phyloP scores from a whole-genome alignment of 1,140 invertebrate species.

The Bursaphelenchus mucronatus region DNA sequence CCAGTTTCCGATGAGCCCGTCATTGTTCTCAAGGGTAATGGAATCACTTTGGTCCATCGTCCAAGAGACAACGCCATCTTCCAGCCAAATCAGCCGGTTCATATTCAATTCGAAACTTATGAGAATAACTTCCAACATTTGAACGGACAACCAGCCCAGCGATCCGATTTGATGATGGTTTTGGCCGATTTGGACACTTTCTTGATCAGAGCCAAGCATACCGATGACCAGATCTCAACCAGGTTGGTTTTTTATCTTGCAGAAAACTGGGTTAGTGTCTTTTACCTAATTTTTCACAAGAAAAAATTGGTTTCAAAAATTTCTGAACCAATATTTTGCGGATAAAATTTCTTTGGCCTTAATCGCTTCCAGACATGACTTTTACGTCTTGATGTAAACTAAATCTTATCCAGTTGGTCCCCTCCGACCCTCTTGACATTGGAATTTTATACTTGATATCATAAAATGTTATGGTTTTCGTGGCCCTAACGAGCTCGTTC shows the following conservation, averaged over 20 bases:
- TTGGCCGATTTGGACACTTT: constrained; percentile 81
- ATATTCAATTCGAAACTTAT: constrained; percentile 54
- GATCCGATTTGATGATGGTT: constrained; percentile 85
- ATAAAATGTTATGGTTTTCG: no score
- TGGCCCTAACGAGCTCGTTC: no score
- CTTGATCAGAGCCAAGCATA: constrained; percentile 86
- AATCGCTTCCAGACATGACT: no score
- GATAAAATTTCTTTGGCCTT: no score
- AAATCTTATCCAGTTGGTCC: no score
- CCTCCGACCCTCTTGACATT: no score
- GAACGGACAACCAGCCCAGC: constrained; percentile 74
- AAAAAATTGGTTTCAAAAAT: neutral
- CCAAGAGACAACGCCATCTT: constrained; percentile 50
- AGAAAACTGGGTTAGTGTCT: neutral
- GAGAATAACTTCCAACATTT: constrained; percentile 71
- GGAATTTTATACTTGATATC: no score
- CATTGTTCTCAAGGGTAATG: constrained; percentile 58
- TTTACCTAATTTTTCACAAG: constrained; percentile 5
- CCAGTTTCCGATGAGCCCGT: constrained; percentile 45
- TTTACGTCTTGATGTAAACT: no score
- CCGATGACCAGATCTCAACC: constrained; percentile 47
- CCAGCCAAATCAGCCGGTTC: constrained; percentile 45
- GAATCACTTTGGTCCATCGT: constrained; percentile 56
- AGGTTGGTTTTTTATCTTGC: constrained; percentile 43
- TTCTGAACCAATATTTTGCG: neutral